These are phyloP conservation scores for Rhagium mordax DNA, from an alignment of 2,888 invertebrate species.

Conservation along the genomic window DNA sequence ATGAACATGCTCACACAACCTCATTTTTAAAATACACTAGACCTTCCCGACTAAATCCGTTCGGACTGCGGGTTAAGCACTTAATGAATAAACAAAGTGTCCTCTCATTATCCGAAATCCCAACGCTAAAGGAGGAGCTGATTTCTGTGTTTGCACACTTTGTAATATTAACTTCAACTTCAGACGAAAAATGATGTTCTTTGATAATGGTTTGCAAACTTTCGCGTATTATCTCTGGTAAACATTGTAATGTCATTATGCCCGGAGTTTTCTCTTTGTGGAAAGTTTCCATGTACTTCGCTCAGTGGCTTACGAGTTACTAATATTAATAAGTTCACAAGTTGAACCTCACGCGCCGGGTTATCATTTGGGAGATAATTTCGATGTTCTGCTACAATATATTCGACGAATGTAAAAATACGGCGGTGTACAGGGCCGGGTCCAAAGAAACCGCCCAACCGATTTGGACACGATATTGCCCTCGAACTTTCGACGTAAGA, in stretches of 20 bases:
- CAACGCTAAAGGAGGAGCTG: slow-evolving; percentile 20
- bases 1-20: too few species aligned
- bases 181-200: slow-evolving; percentile 19
- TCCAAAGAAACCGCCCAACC: too few species aligned
- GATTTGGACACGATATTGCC: too few species aligned
- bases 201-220: slow-evolving; percentile 32
- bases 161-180: slow-evolving; percentile 10
- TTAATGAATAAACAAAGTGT: slow-evolving; percentile 23
- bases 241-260: slow-evolving; percentile 37
- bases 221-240: slow-evolving; percentile 32
- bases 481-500: neutral
- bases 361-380: slow-evolving; percentile 15
- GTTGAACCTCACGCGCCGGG: slow-evolving; percentile 23
- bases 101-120: slow-evolving; percentile 10
- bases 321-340: slow-evolving; percentile 17
- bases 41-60: slow-evolving; percentile 19
- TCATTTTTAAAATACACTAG: slow-evolving; percentile 42
- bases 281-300: slow-evolving; percentile 10
- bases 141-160: slow-evolving; percentile 19
- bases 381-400: neutral
- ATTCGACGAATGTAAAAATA: neutral
- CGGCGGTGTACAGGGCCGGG: neutral
- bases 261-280: slow-evolving; percentile 10
- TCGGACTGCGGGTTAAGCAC: slow-evolving; percentile 2
- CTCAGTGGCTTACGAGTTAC: slow-evolving; percentile 10